Base-by-base conservation (phyloP, 2,113 vertebrate species). In the Elaphurus davidianus region DNA sequence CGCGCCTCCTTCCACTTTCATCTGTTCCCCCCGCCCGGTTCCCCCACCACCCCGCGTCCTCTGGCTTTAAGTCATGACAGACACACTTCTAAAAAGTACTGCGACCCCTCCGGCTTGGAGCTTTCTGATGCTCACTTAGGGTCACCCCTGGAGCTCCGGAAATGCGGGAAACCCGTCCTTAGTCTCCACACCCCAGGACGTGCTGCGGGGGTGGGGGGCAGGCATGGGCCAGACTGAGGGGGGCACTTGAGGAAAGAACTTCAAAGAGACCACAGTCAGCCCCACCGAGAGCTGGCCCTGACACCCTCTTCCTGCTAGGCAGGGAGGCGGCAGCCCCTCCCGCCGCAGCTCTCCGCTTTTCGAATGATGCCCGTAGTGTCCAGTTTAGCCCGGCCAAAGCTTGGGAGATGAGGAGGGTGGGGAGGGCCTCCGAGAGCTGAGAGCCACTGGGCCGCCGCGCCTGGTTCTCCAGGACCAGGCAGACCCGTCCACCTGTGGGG, bases 371-470 rank as follows among this genome's bases (percentile, higher is more conserved):
- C 2, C 7, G 74, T 17, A 15, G 6, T 36, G 13, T 27, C 78
- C 36, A 45, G n/a, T 36, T 45, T 28, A 45, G 40, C 23, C 40
- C 9, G 4, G n/a, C 17, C 45, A 60, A 50, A 71, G 27, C 25
- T 3, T 33, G 36, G 45, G 60, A n/a, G 25, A 19, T 1, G 7
- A n/a, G 13, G 33, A 94, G 74, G 3, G 2, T 1, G 13, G 55
- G 60, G 27, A 45, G 55, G 59, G n/a, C 50, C 21, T 59, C 2
- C 2, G 4, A 57, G 50, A 52, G 36, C 15, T 4, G 7, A 50
- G 47, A 50, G 47, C 47, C 47, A 19, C 4, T 1, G 23, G 16
- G 45, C 78, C 0, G 8, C 64, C 67, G 1, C 1, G n/a, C 67
- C 67, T 10, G 19, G 67, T 23, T 13, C 76, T 28, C 21, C n/a